A percentile compares a stretch with the other conserved stretches of the same genome.
These are phyloP conservation scores for Rallus limicola DNA, from an alignment of 2,113 vertebrate species.

Conservation along the genomic window DNA sequence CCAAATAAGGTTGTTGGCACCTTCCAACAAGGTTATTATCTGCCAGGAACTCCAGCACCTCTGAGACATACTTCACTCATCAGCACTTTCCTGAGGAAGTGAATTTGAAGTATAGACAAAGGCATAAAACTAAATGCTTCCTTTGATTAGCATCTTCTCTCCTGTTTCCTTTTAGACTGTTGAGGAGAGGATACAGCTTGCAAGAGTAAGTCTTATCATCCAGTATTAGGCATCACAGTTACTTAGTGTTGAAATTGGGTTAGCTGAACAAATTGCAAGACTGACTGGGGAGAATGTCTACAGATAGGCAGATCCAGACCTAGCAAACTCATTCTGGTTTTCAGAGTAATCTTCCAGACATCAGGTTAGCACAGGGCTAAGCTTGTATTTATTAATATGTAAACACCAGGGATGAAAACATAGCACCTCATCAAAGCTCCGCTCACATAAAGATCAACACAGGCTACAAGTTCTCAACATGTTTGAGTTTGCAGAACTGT, in stretches of 20 bases:
- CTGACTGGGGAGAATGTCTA: background rate
- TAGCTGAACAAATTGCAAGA: background rate
- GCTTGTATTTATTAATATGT: background rate
- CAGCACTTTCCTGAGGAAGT: background rate
- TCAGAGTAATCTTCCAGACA: background rate
- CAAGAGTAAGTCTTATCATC: background rate
- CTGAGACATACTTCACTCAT: background rate
- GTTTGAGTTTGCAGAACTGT: background rate
- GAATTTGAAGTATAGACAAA: background rate
- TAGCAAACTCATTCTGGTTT: background rate
- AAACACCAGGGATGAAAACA: accelerated
- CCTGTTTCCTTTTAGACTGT: background rate
- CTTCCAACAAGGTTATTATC: background rate
- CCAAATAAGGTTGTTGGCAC: background rate
- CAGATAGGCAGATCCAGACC: background rate
- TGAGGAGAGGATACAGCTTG: background rate
- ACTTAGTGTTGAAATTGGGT: background rate
- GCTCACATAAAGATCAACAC: accelerated
- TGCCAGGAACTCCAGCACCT: background rate
- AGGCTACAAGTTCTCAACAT: background rate
- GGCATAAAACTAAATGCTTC: background rate
- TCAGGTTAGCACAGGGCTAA: background rate
- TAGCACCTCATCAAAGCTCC: background rate
- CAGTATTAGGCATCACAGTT: accelerated
- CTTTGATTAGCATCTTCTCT: background rate